Conservation (phyloP, 2,113 vertebrate genomes). For the Butorides virescens region DNA sequence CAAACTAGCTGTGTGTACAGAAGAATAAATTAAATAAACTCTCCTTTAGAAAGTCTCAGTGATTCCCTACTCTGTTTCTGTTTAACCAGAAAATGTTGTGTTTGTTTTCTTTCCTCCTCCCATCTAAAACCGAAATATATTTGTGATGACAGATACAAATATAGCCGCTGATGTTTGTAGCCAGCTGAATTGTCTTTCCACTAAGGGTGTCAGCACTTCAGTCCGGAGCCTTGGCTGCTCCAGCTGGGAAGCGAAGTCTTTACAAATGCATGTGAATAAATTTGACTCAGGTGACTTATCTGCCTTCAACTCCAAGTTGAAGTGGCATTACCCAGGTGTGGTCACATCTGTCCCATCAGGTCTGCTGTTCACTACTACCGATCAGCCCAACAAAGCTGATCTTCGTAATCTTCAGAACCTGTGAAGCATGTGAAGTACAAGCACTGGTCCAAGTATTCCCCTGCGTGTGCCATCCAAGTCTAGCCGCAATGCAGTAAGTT, state of each 20-base stretch:
- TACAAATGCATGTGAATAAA: not conserved
- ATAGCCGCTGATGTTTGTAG: not conserved
- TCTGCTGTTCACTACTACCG: not conserved
- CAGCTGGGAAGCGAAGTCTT: not conserved
- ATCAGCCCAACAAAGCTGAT: not conserved
- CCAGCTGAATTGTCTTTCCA: constrained; percentile 27
- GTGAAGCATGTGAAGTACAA: not conserved
- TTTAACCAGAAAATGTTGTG: constrained; percentile 58
- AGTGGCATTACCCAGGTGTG: not conserved
- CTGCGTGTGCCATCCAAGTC: not conserved
- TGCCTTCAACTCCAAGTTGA: not conserved
- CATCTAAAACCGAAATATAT: not conserved
- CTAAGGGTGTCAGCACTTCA: constrained; percentile 8
- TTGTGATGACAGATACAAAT: constrained; percentile 49
- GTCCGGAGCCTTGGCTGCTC: not conserved
- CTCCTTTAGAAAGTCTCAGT: not conserved
- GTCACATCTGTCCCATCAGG: not conserved
- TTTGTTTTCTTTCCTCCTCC: constrained; percentile 29
- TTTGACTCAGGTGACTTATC: not conserved
- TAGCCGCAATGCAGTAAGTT: not conserved
- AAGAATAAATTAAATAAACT: constrained; percentile 70
- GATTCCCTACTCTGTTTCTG: constrained; percentile 35
- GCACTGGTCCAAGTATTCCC: not conserved
- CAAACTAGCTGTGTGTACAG: constrained; percentile 55
- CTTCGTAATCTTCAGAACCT: not conserved